These are phyloP conservation scores for Papilio polytes DNA, from an alignment of 1,140 invertebrate genomes.

Conservation along the genomic window DNA sequence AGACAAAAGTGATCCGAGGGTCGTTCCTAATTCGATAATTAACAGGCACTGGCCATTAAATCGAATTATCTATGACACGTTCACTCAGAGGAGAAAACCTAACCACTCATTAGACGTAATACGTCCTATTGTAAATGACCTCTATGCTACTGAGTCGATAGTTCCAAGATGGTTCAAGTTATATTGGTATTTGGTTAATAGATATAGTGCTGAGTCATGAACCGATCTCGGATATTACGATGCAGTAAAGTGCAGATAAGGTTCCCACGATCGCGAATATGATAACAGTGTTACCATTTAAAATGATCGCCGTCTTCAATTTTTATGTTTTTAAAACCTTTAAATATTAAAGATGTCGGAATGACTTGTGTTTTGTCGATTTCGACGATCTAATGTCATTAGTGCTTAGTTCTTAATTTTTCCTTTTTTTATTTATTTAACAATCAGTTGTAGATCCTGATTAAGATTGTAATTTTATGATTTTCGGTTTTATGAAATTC, in stretches of 20 bases:
- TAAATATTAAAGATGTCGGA: background rate
- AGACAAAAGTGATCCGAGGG: conserved; percentile 46
- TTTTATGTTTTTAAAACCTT: background rate
- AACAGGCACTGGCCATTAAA: conserved; percentile 71
- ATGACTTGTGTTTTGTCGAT: background rate
- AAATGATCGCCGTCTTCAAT: conserved; percentile 17
- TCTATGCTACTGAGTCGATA: conserved; percentile 10
- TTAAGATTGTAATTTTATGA: too few species aligned
- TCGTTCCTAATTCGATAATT: conserved; percentile 77
- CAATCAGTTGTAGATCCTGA: too few species aligned
- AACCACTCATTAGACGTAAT: conserved; percentile 74
- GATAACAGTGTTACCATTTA: conserved; percentile 63
- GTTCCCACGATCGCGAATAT: conserved; percentile 79
- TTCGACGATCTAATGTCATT: background rate
- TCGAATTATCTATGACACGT: conserved; percentile 80
- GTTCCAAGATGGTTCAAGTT: conserved; percentile 44
- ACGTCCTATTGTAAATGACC: conserved; percentile 52
- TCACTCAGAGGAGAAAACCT: conserved; percentile 73
- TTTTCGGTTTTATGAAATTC: too few species aligned
- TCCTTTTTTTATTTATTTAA: too few species aligned
- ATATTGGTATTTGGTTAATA: conserved; percentile 59
- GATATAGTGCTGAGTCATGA: conserved; percentile 71
- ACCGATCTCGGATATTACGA: conserved; percentile 61
- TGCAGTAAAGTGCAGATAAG: conserved; percentile 56
- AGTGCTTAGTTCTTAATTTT: background rate